phyloP scores from a whole-genome alignment of 2,888 invertebrate species.

The Sphaerophoria taeniata region DNA sequence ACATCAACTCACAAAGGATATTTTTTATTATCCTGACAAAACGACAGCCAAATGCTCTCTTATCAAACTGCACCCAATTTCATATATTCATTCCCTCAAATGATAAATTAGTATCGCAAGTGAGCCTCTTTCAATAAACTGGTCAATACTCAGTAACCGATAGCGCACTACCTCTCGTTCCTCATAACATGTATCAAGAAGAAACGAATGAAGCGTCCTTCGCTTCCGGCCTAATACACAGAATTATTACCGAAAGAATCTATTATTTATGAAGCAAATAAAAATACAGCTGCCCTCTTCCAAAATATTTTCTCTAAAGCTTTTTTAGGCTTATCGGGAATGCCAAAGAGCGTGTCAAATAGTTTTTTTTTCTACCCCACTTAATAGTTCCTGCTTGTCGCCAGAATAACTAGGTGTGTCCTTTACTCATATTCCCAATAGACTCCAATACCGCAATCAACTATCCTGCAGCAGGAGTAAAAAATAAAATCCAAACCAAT shows the following conservation, averaged over 20 bases:
- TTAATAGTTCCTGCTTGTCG: slow-evolving; percentile 7
- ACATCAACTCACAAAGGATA: background rate
- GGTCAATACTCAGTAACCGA: slow-evolving; percentile 10
- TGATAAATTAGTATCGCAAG: slow-evolving; percentile 54
- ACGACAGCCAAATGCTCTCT: slow-evolving; percentile 62
- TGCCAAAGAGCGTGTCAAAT: background rate
- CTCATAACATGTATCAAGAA: background rate
- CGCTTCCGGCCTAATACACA: slow-evolving; percentile 59
- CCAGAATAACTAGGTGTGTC: background rate
- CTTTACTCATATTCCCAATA: background rate
- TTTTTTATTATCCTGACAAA: slow-evolving; percentile 57
- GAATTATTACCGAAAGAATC: slow-evolving; percentile 71
- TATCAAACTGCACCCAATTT: slow-evolving; percentile 47
- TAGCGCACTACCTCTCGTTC: too few species aligned
- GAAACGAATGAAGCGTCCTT: slow-evolving; percentile 23
- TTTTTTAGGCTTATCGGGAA: slow-evolving; percentile 1
- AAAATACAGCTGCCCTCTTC: slow-evolving; percentile 67
- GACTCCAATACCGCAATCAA: slow-evolving; percentile 9
- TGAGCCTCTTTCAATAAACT: background rate
- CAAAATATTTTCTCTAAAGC: slow-evolving; percentile 66
- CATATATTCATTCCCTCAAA: slow-evolving; percentile 47
- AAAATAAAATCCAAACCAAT: slow-evolving; percentile 13
- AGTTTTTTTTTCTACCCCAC: slow-evolving; percentile 16
- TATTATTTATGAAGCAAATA: slow-evolving; percentile 70
- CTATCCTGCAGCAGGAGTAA: background rate